Percentiles rank a stretch among this genome's conserved stretches.
Evolutionary conservation across 2,888 invertebrate genomes (phyloP).

Genomic region (Zhuqinia jingwanae): DNA sequence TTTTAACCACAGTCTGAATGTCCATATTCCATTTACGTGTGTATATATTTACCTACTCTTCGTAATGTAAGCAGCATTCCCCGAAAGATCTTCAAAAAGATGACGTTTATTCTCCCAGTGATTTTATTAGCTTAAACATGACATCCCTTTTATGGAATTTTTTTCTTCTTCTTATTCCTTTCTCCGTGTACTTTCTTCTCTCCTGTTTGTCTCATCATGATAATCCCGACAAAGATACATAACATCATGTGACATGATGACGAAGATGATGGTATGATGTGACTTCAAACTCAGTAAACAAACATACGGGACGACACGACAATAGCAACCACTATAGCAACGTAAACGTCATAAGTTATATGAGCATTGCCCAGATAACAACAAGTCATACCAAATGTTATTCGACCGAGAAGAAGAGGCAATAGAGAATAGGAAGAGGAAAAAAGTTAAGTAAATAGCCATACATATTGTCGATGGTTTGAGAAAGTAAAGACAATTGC

Average conservation of each 20-base stretch:
- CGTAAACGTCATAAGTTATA: not conserved
- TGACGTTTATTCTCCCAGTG: conserved; percentile 42
- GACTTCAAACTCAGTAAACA: not conserved
- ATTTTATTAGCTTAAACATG: conserved; percentile 62
- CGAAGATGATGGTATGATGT: not conserved
- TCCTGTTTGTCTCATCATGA: conserved; percentile 9
- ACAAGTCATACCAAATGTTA: conserved; percentile 41
- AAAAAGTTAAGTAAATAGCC: conserved; percentile 53
- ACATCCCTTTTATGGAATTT: conserved; percentile 49
- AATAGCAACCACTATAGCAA: not conserved
- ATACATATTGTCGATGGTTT: conserved; percentile 25
- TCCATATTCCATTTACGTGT: conserved; percentile 1
- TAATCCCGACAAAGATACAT: conserved; percentile 8
- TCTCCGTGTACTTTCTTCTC: not conserved
- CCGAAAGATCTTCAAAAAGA: conserved; percentile 19
- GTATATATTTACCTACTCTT: conserved; percentile 17
- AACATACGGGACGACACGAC: not conserved
- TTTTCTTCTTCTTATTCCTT: not conserved
- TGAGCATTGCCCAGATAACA: conserved; percentile 3
- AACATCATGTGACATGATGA: not conserved
- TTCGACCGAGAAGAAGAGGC: not conserved
- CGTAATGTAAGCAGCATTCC: conserved; percentile 9
- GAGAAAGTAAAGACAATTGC: conserved; percentile 38
- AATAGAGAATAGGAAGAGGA: not conserved
- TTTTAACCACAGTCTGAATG: not conserved